These are phyloP conservation scores for Microtus ochrogaster DNA, from an alignment of 2,113 vertebrate species.

Conservation along the genomic window DNA sequence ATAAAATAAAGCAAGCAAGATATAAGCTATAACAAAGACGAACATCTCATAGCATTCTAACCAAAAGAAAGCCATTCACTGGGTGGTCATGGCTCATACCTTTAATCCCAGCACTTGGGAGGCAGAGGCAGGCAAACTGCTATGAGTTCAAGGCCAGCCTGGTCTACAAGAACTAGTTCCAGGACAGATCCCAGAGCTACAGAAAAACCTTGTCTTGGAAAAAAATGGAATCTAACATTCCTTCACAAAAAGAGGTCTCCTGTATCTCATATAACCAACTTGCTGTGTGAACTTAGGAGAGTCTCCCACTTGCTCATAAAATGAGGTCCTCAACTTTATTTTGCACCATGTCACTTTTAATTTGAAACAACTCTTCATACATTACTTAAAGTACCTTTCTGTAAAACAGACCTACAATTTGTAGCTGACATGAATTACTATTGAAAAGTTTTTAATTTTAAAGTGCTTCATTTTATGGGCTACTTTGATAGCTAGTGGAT, in stretches of 20 bases:
- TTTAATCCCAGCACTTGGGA: too few species aligned
- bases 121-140: too few species aligned
- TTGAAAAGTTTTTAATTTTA: constrained; percentile 43
- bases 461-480: constrained; percentile 33
- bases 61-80: background rate
- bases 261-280: background rate
- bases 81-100: too few species aligned
- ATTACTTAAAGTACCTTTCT: constrained; percentile 53
- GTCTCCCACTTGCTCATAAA: background rate
- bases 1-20: background rate
- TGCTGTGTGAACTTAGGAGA: background rate
- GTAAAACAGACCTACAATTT: background rate
- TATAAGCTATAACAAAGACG: background rate
- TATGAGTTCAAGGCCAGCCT: too few species aligned
- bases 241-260: constrained; percentile 2
- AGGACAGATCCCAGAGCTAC: too few species aligned
- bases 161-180: too few species aligned
- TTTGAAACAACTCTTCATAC: constrained; percentile 33
- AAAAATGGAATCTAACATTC: background rate
- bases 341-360: background rate
- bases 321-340: background rate
- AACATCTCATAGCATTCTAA: too few species aligned
- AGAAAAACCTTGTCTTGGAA: too few species aligned
- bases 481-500: background rate
- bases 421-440: constrained; percentile 28